Percentiles rank a stretch among this genome's conserved stretches.
These are phyloP conservation scores for Pseudotriccus pelzelni DNA, from an alignment of 2,797 vertebrate species.

Conservation along the genomic window DNA sequence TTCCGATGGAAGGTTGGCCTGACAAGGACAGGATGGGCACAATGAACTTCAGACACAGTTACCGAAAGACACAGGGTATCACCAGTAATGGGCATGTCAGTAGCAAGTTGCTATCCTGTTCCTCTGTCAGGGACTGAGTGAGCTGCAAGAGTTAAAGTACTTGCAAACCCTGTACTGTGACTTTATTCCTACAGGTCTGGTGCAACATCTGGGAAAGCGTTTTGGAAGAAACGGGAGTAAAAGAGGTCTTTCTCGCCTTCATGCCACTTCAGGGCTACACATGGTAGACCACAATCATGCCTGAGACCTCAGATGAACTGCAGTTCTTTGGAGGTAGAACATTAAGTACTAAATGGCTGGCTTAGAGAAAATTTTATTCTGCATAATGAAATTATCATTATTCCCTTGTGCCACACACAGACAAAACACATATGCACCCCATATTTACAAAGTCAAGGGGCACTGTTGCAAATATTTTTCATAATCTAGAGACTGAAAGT, in stretches of 20 bases:
- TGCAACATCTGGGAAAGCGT: slow-evolving; percentile 44
- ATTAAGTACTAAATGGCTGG: slow-evolving; percentile 51
- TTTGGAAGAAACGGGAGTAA: background rate
- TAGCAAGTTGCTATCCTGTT: background rate
- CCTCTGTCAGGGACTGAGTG: background rate
- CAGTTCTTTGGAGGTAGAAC: slow-evolving; percentile 64
- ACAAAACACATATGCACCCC: slow-evolving; percentile 70
- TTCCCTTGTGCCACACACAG: slow-evolving; percentile 70
- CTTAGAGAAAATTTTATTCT: slow-evolving; percentile 47
- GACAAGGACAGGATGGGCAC: background rate
- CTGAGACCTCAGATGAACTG: slow-evolving; percentile 65
- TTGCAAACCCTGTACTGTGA: background rate
- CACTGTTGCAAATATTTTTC: slow-evolving; percentile 65
- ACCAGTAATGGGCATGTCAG: background rate
- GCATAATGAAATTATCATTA: slow-evolving; percentile 71
- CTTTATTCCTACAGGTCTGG: background rate
- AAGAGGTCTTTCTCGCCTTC: slow-evolving; percentile 23
- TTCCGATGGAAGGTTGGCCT: accelerated
- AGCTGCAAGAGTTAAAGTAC: background rate
- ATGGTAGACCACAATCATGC: slow-evolving; percentile 39
- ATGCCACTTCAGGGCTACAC: slow-evolving; percentile 28
- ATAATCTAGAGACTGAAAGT: slow-evolving; percentile 62
- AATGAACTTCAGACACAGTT: background rate
- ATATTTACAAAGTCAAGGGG: slow-evolving; percentile 69
- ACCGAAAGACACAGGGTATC: background rate